These are phyloP conservation scores for Meta bourneti DNA, from an alignment of 2,888 invertebrate species.

Conservation along the genomic window DNA sequence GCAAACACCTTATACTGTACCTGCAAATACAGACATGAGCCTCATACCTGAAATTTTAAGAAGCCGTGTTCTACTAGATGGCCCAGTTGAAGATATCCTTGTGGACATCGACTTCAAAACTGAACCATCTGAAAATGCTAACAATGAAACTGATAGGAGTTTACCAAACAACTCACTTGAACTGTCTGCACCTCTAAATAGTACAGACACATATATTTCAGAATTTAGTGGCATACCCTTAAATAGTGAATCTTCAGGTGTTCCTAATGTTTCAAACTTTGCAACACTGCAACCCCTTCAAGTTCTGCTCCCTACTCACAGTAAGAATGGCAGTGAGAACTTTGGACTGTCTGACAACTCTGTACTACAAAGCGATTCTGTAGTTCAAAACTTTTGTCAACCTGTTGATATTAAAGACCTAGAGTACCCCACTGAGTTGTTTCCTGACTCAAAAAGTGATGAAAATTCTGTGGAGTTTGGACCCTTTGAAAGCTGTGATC, in stretches of 20 bases:
- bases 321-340: background rate
- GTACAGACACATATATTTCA: slow-evolving; percentile 2
- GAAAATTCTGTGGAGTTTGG: slow-evolving; percentile 43
- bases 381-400: slow-evolving; percentile 14
- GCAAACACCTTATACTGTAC: slow-evolving; percentile 67
- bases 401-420: slow-evolving; percentile 64
- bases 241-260: background rate
- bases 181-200: background rate
- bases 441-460: slow-evolving; percentile 44
- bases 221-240: slow-evolving; percentile 6
- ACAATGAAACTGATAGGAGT: too few species aligned
- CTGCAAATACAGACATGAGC: slow-evolving; percentile 66
- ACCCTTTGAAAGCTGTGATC: slow-evolving; percentile 52
- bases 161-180: background rate
- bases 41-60: slow-evolving; percentile 71
- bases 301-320: slow-evolving; percentile 48
- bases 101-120: slow-evolving; percentile 55
- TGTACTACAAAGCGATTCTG: background rate
- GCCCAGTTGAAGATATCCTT: slow-evolving; percentile 62
- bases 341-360: background rate
- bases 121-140: background rate
- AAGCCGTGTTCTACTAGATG: slow-evolving; percentile 44
- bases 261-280: background rate
- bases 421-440: slow-evolving; percentile 68
- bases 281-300: slow-evolving; percentile 41